Evolutionary conservation across 2,888 invertebrate species (phyloP), one percentile per base, ranked within the genome.

Genomic region (Muschampia plurimacula): DNA sequence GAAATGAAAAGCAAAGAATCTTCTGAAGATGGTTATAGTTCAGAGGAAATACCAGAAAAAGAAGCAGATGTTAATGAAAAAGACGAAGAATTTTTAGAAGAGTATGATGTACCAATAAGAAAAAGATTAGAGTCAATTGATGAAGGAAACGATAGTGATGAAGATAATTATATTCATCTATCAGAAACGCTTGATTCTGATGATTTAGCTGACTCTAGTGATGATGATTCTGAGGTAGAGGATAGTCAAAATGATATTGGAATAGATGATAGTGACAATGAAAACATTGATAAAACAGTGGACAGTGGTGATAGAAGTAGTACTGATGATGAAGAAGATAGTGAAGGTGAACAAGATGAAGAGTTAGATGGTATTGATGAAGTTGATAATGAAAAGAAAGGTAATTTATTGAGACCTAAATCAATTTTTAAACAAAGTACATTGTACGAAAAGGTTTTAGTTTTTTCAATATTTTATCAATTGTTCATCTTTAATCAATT

Each of bases 161-260:
- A 90, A 62, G 86, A 90, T 0, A 90, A 89, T 75, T 90, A 90
- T 74, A 76, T 84, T 10, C 91, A 92, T 82, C 75, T 94, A 52
- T 93, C 93, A 60, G 95, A 87, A 74, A 91, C 89, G 86, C 75
- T 87, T 28, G 89, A 86, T 83, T 88, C 89, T 74, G 91, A 91
- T 82, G 91, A 90, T 82, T 78, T 87, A 44, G 87, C 80, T 65
- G 84, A 85, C 32, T 80, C 82, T 1, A 86, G 84, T 79, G 85
- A 87, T 77, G 84, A 82, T 68, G 80, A 83, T 77, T 77, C 67
- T 69, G 36, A 39, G 5, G 7, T 32, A n/a, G 74, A 72, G 67
- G 76, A 78, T 44, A 72, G 28, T 22, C 28, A 57, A 57, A 32
- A 67, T 36, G 65, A 73, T 63, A 75, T 77, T 46, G 75, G 75